phyloP scores from a whole-genome alignment of 37 sponge, comb jelly and placozoan species.

The Bolinopsis microptera region DNA sequence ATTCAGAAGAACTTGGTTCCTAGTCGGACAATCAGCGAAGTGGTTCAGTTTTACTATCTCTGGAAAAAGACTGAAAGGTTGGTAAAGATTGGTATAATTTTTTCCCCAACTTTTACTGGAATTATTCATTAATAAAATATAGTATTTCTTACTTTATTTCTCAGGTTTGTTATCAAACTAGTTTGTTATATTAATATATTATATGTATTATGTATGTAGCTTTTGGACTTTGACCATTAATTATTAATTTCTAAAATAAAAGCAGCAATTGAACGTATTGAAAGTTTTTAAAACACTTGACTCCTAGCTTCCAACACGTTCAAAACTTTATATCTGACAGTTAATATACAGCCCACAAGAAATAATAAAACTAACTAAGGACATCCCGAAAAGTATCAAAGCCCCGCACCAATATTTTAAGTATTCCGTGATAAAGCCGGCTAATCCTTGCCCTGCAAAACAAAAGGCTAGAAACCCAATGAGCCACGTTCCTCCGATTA shows the following conservation, averaged over 20 bases:
- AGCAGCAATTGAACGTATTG: no score
- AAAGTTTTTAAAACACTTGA: no score
- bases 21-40: conserved; percentile 79
- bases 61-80: conserved; percentile 96
- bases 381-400: conserved; percentile 14
- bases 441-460: neutral
- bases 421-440: neutral
- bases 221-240: no score
- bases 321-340: neutral
- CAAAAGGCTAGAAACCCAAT: conserved; percentile 9
- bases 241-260: no score
- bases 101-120: conserved; percentile 66
- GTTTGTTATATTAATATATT: no score
- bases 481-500: conserved; percentile 7
- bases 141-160: no score
- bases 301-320: no score
- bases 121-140: no score
- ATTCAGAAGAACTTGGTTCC: conserved; percentile 72
- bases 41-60: conserved; percentile 91
- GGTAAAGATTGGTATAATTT: no score
- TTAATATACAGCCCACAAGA: neutral
- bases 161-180: no score
- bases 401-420: neutral
- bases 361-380: neutral
- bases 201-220: no score